Percentiles rank a stretch among this genome's conserved stretches.
phyloP scores from a whole-genome alignment of 2,113 vertebrate genomes.

The Mesitornis unicolor region DNA sequence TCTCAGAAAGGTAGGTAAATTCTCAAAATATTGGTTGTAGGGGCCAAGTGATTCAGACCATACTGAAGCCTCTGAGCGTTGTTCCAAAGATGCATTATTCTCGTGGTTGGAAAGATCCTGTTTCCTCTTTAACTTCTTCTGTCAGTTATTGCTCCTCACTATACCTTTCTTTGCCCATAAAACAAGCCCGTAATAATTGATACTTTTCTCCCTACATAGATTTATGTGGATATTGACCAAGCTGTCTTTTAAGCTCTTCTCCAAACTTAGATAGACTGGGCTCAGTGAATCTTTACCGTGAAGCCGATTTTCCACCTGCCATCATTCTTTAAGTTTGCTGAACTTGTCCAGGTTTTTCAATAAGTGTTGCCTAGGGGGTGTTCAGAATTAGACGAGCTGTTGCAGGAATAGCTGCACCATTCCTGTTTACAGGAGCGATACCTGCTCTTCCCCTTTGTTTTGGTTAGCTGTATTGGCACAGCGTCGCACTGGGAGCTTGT shows the following conservation, averaged over 20 bases:
- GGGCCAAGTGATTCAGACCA: background rate
- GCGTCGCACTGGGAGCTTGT: background rate
- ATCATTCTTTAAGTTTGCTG: background rate
- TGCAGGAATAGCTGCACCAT: background rate
- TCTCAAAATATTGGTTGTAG: background rate
- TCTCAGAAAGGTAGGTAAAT: background rate
- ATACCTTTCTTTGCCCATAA: background rate
- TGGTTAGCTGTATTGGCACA: background rate
- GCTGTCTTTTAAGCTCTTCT: background rate
- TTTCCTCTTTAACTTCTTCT: background rate
- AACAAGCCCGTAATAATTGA: background rate
- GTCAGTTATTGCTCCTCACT: background rate
- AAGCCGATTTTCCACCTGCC: background rate
- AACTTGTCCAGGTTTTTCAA: background rate
- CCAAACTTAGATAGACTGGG: background rate
- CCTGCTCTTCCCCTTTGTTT: background rate
- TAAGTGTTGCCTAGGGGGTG: background rate
- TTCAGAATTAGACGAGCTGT: background rate
- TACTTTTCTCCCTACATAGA: background rate
- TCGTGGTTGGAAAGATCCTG: background rate
- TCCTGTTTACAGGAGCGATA: background rate
- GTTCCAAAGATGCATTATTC: background rate
- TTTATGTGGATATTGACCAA: background rate
- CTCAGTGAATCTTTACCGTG: background rate
- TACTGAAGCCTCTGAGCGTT: rapidly evolving